Base-by-base conservation (phyloP, 2,797 vertebrate genomes). In the Rhinella marina region DNA sequence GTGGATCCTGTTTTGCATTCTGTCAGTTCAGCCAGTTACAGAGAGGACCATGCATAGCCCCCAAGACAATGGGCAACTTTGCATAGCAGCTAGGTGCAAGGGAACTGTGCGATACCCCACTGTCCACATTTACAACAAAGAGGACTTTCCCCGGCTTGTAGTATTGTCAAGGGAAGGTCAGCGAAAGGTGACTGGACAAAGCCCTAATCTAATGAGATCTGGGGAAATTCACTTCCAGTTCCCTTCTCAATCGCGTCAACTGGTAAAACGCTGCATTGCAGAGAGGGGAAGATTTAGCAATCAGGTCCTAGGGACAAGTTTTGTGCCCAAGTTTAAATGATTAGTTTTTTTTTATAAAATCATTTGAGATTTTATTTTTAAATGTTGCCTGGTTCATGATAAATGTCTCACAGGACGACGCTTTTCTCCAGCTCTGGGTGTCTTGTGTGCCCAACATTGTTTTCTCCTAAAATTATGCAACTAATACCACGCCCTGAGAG, bases 121-220 rank as follows among this genome's bases (percentile, higher is more conserved):
- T 2, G 3, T 81, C 86, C 90, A 25, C 61, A 83, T 72, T 78
- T 54, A 16, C 82, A 61, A 91, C 92, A 90, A 87, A 90, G 83
- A 90, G 81, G 68, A 87, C 81, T 87, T 87, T 90, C 72, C 52
- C 84, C 17, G 77, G 29, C 77, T 73, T 82, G 87, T 62, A 50
- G 87, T 62, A 87, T 87, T 80, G 76, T 85, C 48, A 84, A 86
- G 80, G 62, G 73, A 92, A 92, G 93, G 94, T 94, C 95, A 95
- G 85, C 11, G 66, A 92, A 91, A 93, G 94, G 94, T 94, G 92
- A 94, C 82, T 12, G 59, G 91, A 93, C 82, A 82, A 84, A 89
- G 56, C 17, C 50, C 61, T 48, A 52, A 41, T 64, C 32, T 78
- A 78, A 77, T 64, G n/a, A 50, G 84, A 85, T 75, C n/a, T 21